Percentiles rank a stretch among this genome's conserved stretches.
Conservation (phyloP, 1,140 invertebrate genomes). For the Bombus pyrosoma region DNA sequence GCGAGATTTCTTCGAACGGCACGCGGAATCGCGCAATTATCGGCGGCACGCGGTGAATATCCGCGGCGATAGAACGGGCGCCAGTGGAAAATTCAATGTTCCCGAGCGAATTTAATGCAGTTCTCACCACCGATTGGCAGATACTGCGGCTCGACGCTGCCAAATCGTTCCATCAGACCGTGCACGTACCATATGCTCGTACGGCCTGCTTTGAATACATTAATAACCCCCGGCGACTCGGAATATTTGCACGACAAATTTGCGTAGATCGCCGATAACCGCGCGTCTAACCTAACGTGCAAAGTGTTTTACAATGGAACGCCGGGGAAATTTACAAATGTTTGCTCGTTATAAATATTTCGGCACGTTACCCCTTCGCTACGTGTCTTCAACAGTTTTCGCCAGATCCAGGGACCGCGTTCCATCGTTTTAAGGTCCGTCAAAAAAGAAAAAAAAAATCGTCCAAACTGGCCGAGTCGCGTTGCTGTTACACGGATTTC, state of each 20-base stretch:
- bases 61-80: constrained; percentile 31
- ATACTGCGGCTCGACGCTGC: constrained; percentile 62
- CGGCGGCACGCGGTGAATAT: neutral
- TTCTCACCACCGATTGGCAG: constrained; percentile 68
- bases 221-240: constrained; percentile 39
- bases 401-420: no score
- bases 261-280: constrained; percentile 35
- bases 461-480: no score
- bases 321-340: constrained; percentile 3
- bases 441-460: no score
- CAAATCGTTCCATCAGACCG: constrained; percentile 65
- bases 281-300: constrained; percentile 31
- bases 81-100: constrained; percentile 64
- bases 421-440: no score
- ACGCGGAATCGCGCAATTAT: neutral
- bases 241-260: constrained; percentile 51
- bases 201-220: constrained; percentile 58
- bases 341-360: constrained; percentile 5
- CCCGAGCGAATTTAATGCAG: constrained; percentile 63
- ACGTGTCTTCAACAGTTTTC: neutral
- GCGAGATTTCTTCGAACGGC: neutral
- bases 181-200: constrained; percentile 43
- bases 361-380: neutral
- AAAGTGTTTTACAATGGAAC: constrained; percentile 26
- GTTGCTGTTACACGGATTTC: no score